phyloP scores from a whole-genome alignment of 2,113 vertebrate genomes.

The Antennarius striatus region DNA sequence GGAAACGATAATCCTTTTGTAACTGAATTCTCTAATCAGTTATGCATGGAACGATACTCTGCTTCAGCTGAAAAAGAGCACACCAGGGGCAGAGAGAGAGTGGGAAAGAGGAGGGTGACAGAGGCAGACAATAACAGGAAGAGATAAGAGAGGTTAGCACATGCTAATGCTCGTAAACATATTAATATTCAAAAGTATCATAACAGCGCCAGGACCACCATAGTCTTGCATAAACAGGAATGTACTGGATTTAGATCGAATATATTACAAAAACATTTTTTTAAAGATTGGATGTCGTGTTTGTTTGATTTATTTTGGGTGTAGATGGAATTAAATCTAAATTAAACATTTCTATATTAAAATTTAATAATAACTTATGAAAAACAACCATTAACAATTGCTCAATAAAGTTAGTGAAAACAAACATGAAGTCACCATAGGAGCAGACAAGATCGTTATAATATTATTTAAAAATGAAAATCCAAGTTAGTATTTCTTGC shows the following conservation, averaged over 20 bases:
- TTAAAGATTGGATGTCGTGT: too few relatives aligned
- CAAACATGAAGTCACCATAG: too few relatives aligned
- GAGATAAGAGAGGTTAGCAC: neutral
- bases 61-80: slow-evolving; percentile 32
- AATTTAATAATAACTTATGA: too few relatives aligned
- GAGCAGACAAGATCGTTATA: too few relatives aligned
- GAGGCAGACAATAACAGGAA: slow-evolving; percentile 2
- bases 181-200: slow-evolving; percentile 28
- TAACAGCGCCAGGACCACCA: neutral
- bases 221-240: neutral
- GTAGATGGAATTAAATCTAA: too few relatives aligned
- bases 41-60: slow-evolving; percentile 49
- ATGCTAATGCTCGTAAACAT: slow-evolving; percentile 25
- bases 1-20: slow-evolving; percentile 48
- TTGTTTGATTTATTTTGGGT: too few relatives aligned
- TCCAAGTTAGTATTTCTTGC: too few relatives aligned
- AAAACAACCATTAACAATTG: too few relatives aligned
- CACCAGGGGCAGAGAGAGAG: slow-evolving; percentile 11
- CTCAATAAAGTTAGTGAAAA: too few relatives aligned
- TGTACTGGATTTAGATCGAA: neutral
- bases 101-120: neutral
- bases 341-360: too few relatives aligned
- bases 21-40: slow-evolving; percentile 54
- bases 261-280: neutral
- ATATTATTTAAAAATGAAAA: too few relatives aligned